A percentile compares a stretch with the other conserved stretches of the same genome.
phyloP scores from a whole-genome alignment of 1,140 invertebrate species.

The Proctacanthus coquilletti region DNA sequence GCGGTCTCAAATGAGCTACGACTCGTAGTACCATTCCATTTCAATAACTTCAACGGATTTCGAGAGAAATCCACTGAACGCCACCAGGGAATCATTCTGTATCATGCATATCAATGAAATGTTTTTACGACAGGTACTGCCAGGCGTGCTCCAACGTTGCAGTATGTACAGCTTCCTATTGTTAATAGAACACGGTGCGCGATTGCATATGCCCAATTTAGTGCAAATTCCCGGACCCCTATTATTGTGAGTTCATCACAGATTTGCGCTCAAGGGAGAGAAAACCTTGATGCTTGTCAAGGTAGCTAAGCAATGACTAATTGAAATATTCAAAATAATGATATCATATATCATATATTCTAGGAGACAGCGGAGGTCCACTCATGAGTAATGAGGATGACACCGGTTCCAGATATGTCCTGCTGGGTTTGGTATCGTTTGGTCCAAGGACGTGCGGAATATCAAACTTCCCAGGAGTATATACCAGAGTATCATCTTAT shows the following conservation, averaged over 20 bases:
- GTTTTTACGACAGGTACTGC: too few species aligned
- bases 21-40: too few species aligned
- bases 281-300: conserved; percentile 29
- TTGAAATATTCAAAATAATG: too few species aligned
- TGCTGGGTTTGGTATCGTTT: conserved; percentile 52
- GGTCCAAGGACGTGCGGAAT: conserved; percentile 40
- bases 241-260: conserved; percentile 30
- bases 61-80: too few species aligned
- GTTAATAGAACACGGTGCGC: conserved; percentile 26
- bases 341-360: conserved; percentile 27
- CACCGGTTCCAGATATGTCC: conserved; percentile 27
- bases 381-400: conserved; percentile 42
- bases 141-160: too few species aligned
- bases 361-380: conserved; percentile 50
- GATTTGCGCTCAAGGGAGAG: conserved; percentile 34
- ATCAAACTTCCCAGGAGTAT: conserved; percentile 35
- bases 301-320: conserved; percentile 14
- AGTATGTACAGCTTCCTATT: conserved; percentile 31
- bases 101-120: too few species aligned
- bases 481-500: conserved; percentile 36
- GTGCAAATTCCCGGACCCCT: conserved; percentile 27
- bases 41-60: too few species aligned
- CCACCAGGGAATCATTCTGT: too few species aligned
- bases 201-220: conserved; percentile 23
- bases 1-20: too few species aligned